Percentiles rank a stretch among this genome's conserved stretches.
These are phyloP conservation scores for Micropoecilia bifurca DNA, from an alignment of 2,797 vertebrate species.

Conservation along the genomic window DNA sequence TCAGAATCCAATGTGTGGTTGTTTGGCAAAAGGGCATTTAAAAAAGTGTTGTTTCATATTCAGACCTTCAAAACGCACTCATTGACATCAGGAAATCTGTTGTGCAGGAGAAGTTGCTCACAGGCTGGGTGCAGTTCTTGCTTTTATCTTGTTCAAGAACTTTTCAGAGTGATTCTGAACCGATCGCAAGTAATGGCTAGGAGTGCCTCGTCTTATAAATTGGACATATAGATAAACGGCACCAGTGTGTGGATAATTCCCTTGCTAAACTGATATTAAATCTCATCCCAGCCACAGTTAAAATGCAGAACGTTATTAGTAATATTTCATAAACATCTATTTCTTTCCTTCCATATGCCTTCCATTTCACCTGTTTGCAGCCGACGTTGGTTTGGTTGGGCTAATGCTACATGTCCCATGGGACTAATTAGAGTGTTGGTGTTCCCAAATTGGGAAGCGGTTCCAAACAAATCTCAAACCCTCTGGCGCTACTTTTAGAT, in stretches of 20 bases:
- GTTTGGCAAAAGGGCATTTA: not conserved
- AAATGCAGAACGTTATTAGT: not conserved
- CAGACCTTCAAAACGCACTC: not conserved
- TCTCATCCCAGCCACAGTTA: not conserved
- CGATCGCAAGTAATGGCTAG: not conserved
- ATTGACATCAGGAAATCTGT: not conserved
- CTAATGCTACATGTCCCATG: not conserved
- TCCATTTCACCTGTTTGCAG: not conserved
- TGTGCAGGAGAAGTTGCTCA: not conserved
- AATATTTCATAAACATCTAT: not conserved
- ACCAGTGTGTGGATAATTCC: not conserved
- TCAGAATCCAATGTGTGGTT: conserved; percentile 3
- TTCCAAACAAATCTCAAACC: not conserved
- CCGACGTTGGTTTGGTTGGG: not conserved
- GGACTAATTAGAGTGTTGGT: conserved; percentile 1
- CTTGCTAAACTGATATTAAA: not conserved
- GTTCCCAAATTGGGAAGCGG: not conserved
- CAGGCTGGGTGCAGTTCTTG: not conserved
- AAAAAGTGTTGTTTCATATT: not conserved
- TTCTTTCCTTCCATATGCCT: not conserved
- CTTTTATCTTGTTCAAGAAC: not conserved
- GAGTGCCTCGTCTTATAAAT: not conserved
- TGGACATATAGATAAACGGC: not conserved
- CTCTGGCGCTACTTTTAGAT: not conserved
- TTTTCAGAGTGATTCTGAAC: not conserved